Percentiles rank a stretch among this genome's conserved stretches.
phyloP scores from a whole-genome alignment of 2,113 vertebrate species.

The Catharus minimus region DNA sequence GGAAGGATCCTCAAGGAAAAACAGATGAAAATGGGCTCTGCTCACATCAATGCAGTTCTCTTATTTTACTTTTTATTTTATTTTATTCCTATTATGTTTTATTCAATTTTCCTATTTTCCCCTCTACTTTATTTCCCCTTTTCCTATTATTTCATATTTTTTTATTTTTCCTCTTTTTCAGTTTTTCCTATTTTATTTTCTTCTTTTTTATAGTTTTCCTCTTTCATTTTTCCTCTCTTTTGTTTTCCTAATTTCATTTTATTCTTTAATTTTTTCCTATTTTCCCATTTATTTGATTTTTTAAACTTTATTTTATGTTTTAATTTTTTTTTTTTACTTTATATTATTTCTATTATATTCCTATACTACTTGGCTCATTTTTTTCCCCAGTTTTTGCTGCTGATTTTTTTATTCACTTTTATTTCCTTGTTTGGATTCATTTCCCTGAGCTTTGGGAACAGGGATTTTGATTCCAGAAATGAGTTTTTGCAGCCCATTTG shows the following conservation, averaged over 20 bases:
- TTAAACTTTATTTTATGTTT: background rate
- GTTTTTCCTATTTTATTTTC: no score
- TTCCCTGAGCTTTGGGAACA: background rate
- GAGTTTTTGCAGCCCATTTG: background rate
- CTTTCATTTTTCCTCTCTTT: no score
- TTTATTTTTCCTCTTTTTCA: background rate
- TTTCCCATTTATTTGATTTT: background rate
- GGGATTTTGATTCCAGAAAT: background rate
- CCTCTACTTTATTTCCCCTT: background rate
- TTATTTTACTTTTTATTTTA: background rate
- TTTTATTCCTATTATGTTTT: background rate
- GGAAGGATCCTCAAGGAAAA: background rate
- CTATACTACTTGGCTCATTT: background rate
- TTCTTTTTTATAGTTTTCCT: no score
- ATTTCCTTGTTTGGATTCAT: background rate
- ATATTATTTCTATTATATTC: background rate
- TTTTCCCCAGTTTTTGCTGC: fast-evolving
- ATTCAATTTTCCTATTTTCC: background rate
- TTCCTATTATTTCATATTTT: background rate
- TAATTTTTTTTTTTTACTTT: no score
- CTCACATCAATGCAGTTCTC: background rate
- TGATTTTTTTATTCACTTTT: background rate
- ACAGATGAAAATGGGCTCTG: fast-evolving
- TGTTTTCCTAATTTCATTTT: background rate
- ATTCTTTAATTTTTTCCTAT: background rate